Conservation (phyloP, 2,888 invertebrate species). For the Pristionchus maxplancki region DNA sequence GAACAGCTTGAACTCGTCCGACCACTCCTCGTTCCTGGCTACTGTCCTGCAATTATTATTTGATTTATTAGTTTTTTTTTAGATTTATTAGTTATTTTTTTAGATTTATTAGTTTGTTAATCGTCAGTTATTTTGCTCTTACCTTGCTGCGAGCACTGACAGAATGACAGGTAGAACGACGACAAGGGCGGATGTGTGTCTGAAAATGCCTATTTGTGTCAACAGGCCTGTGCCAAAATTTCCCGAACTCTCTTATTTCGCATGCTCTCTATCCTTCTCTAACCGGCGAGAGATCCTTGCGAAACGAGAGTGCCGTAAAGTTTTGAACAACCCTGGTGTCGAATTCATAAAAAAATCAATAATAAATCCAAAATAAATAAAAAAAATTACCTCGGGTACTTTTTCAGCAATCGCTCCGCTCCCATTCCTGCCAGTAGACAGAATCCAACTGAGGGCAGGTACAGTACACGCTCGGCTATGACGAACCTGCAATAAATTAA, state of each 20-base stretch:
- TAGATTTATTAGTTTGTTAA: no score
- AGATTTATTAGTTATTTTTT: no score
- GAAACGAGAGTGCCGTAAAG: no score
- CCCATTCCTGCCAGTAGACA: conserved; percentile 86
- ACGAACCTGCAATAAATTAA: conserved; percentile 87
- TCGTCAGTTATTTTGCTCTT: no score
- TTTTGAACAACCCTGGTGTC: no score
- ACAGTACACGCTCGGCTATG: conserved; percentile 94
- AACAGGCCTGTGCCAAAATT: neutral
- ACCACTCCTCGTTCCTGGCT: conserved; percentile 63
- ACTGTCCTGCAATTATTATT: no score
- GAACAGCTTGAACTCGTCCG: conserved; percentile 82
- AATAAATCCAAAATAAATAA: no score
- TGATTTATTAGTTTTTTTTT: no score
- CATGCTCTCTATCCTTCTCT: neutral
- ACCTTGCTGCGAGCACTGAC: conserved; percentile 31
- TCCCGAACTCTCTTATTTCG: neutral
- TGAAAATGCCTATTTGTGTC: neutral
- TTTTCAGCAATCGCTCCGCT: neutral
- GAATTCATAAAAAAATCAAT: no score
- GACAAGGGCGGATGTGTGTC: neutral
- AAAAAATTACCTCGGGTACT: no score
- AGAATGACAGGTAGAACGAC: neutral
- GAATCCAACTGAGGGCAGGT: conserved; percentile 95
- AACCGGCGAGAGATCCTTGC: no score